These are phyloP conservation scores for Myanophis thanlyinensis DNA, from an alignment of 2,113 vertebrate species.

Conservation along the genomic window DNA sequence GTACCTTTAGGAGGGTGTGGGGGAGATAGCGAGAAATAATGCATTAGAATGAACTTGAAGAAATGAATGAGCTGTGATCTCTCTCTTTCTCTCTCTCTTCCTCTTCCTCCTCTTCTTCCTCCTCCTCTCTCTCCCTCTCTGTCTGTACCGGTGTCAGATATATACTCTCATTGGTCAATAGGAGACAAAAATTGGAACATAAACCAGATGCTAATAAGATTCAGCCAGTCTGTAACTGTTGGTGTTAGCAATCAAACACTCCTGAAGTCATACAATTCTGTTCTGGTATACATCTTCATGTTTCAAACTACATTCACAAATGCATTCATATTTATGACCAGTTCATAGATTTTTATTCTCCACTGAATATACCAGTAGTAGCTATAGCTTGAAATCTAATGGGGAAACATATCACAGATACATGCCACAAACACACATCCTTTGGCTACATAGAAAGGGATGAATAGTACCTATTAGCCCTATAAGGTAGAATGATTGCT, in stretches of 20 bases:
- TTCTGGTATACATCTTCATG: not conserved
- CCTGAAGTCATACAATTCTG: not conserved
- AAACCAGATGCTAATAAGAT: not conserved
- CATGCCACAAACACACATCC: not conserved
- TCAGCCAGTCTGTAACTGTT: not conserved
- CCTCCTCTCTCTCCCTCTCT: not conserved
- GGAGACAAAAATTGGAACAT: not conserved
- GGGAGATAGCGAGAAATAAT: conserved; percentile 10
- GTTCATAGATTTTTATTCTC: not conserved
- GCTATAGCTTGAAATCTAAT: not conserved
- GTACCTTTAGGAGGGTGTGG: not conserved
- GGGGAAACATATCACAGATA: not conserved
- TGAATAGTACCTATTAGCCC: not conserved
- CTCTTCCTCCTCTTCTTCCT: not conserved
- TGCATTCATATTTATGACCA: not conserved
- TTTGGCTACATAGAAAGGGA: not conserved
- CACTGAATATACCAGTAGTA: not conserved
- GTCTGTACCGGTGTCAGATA: not conserved
- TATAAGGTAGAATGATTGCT: not conserved
- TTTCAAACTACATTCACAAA: not conserved
- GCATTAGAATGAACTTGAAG: not conserved
- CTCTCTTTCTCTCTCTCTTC: not conserved
- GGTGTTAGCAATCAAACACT: not conserved
- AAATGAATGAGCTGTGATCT: not conserved
- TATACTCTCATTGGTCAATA: not conserved